A percentile compares a stretch with the other conserved stretches of the same genome.
Evolutionary conservation across 2,888 invertebrate genomes (phyloP).

Genomic region (Sthenelais limicola): DNA sequence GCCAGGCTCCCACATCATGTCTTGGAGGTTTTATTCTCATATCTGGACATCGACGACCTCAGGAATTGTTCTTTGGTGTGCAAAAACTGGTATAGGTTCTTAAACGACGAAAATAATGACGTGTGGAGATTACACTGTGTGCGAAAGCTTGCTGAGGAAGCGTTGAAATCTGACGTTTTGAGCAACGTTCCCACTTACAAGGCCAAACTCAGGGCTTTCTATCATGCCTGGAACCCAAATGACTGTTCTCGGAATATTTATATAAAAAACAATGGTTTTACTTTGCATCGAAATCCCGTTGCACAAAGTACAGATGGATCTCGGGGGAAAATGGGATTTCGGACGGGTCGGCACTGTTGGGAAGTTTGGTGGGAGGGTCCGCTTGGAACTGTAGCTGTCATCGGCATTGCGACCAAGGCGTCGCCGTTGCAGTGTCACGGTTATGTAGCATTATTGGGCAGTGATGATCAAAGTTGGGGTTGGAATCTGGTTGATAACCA

Average conservation of each 20-base stretch:
- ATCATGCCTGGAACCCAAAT: constrained; percentile 96
- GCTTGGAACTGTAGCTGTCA: constrained; percentile 96
- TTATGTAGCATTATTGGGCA: constrained; percentile 94
- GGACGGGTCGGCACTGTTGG: constrained; percentile 95
- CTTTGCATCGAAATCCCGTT: constrained; percentile 96
- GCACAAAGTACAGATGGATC: constrained; percentile 98
- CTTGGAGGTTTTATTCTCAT: constrained; percentile 80
- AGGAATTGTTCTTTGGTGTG: constrained; percentile 92
- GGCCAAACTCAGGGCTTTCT: constrained; percentile 90
- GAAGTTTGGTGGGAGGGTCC: constrained; percentile 99
- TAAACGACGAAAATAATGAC: constrained; percentile 94
- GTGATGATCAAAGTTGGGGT: constrained; percentile 98
- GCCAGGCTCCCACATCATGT: constrained; percentile 59
- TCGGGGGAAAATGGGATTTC: constrained; percentile 87
- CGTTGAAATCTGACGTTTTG: constrained; percentile 91
- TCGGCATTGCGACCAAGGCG: constrained; percentile 80
- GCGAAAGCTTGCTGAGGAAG: constrained; percentile 87
- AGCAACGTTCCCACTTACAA: constrained; percentile 91
- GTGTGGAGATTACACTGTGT: constrained; percentile 94
- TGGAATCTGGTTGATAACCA: constrained; percentile 99
- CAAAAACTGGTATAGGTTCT: constrained; percentile 90
- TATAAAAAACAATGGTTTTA: constrained; percentile 96
- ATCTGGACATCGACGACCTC: constrained; percentile 88
- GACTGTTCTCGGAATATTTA: constrained; percentile 98
- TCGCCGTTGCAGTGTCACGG: constrained; percentile 94